These are phyloP conservation scores for Pygoscelis adeliae DNA, from an alignment of 2,113 vertebrate species.

Conservation along the genomic window DNA sequence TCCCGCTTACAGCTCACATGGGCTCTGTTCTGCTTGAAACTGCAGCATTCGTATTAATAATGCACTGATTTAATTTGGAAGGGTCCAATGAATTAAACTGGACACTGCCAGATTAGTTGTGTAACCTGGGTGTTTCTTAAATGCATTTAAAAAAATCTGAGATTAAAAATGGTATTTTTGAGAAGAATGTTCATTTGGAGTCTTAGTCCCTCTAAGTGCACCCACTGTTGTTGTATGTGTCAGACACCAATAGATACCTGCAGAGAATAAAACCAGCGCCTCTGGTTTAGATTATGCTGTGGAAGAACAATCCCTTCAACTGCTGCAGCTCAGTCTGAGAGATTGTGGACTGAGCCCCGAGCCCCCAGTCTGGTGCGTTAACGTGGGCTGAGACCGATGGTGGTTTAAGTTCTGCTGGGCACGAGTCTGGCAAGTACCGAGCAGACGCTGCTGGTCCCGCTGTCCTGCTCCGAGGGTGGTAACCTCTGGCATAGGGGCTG, in stretches of 20 bases:
- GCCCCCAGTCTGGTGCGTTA: neutral
- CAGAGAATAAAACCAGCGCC: neutral
- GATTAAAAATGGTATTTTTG: neutral
- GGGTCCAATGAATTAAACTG: neutral
- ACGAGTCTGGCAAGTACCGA: neutral
- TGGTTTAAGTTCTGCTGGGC: neutral
- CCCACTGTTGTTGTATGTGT: neutral
- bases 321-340: neutral
- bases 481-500: neutral
- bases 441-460: neutral
- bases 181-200: neutral
- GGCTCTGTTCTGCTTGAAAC: neutral
- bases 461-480: neutral
- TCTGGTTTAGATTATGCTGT: neutral
- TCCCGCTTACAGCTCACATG: neutral
- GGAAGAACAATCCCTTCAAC: neutral
- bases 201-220: neutral
- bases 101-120: neutral
- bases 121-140: neutral
- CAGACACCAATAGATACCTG: fast-evolving
- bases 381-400: fast-evolving
- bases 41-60: neutral
- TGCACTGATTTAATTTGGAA: neutral
- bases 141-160: neutral
- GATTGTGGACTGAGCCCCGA: neutral